A percentile compares a stretch with the other conserved stretches of the same genome.
Conservation (phyloP, 2,113 vertebrate species). For the Osmerus mordax region DNA sequence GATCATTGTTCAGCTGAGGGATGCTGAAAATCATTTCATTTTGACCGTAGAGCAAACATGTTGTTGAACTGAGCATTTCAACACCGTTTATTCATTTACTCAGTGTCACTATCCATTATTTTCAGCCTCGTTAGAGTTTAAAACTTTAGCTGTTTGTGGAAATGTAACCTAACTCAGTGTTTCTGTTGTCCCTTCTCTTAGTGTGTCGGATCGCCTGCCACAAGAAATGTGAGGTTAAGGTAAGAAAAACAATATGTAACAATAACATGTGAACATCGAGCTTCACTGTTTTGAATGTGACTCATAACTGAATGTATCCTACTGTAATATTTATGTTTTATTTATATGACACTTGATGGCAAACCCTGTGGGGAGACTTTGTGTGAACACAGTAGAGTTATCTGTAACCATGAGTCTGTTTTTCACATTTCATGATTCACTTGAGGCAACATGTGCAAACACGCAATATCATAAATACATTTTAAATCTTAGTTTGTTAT, state of each 20-base stretch:
- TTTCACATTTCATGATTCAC: no score
- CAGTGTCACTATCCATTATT: constrained; percentile 25
- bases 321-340: no score
- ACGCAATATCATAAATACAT: no score
- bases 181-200: constrained; percentile 42
- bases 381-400: not conserved
- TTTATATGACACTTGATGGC: no score
- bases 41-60: constrained; percentile 54
- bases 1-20: constrained; percentile 18
- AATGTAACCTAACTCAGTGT: constrained; percentile 24
- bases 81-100: constrained; percentile 24
- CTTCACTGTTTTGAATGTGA: not conserved
- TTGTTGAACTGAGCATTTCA: constrained; percentile 36
- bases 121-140: constrained; percentile 21
- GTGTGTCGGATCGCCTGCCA: constrained; percentile 87
- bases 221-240: constrained; percentile 92
- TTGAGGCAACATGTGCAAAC: no score
- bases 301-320: no score
- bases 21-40: constrained; percentile 46
- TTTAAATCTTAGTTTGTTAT: no score
- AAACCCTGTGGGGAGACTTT: no score
- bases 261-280: not conserved
- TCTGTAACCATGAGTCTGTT: not conserved
- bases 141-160: constrained; percentile 31
- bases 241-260: constrained; percentile 67